These are phyloP conservation scores for Gisinianus flammeolus DNA, from an alignment of 2,888 invertebrate genomes.

Conservation along the genomic window DNA sequence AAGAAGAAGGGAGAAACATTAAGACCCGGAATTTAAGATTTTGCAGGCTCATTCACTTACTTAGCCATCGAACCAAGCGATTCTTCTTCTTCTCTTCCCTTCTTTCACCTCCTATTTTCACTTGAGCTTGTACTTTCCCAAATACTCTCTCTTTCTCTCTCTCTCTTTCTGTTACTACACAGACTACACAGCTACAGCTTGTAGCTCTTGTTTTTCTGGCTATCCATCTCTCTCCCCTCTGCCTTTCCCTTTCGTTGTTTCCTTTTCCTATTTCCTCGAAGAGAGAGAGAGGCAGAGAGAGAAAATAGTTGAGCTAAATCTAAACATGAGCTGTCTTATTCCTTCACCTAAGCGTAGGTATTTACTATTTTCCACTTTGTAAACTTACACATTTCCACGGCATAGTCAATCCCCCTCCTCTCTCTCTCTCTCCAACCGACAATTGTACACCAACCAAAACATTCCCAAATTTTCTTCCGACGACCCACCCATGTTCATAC, in stretches of 20 bases:
- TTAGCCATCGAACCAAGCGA: background rate
- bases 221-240: too few species aligned
- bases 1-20: conserved; percentile 32
- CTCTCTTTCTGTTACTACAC: background rate
- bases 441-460: background rate
- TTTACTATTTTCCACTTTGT: conserved; percentile 18
- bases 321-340: conserved; percentile 8
- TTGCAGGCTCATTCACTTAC: conserved; percentile 27
- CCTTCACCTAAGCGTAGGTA: conserved; percentile 14
- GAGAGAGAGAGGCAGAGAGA: background rate
- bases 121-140: background rate
- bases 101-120: conserved; percentile 33
- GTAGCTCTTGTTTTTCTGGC: too few species aligned
- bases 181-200: too few species aligned
- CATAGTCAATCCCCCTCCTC: background rate
- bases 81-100: conserved; percentile 12
- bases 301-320: background rate
- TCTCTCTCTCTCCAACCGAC: background rate
- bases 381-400: background rate
- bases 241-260: background rate
- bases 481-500: background rate
- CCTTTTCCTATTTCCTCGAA: background rate
- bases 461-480: background rate
- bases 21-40: conserved; percentile 37
- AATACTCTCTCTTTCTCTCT: background rate